Conservation (phyloP, 2,797 vertebrate species). For the Amblyopsis hoosieri region DNA sequence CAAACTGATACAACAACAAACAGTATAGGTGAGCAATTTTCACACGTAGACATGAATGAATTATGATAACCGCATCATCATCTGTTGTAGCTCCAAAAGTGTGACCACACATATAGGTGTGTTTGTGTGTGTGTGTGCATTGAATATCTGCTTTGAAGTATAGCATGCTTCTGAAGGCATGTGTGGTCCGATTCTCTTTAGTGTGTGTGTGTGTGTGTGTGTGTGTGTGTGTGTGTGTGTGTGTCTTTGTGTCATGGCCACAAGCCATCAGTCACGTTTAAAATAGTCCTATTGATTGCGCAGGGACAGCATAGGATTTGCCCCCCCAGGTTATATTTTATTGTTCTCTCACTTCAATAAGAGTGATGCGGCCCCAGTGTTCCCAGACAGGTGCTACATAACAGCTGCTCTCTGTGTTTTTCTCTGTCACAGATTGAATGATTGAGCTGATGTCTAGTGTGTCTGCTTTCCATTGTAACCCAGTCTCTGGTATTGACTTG, state of each 20-base stretch:
- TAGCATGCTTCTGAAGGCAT: not conserved
- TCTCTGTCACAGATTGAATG: constrained; percentile 65
- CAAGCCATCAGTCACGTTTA: constrained; percentile 54
- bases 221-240: constrained; percentile 4
- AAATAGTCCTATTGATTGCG: constrained; percentile 75
- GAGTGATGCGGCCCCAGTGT: constrained; percentile 60
- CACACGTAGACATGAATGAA: too few species aligned
- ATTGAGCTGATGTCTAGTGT: constrained; percentile 59
- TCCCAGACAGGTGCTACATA: constrained; percentile 65
- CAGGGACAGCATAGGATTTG: constrained; percentile 50
- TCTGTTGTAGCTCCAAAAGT: not conserved
- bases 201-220: constrained; percentile 12
- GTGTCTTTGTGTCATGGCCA: constrained; percentile 1
- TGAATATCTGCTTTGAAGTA: not conserved
- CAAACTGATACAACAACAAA: too few species aligned
- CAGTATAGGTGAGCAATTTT: too few species aligned
- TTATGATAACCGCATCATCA: too few species aligned
- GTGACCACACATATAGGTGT: not conserved
- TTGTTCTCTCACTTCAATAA: constrained; percentile 74
- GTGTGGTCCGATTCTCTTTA: not conserved
- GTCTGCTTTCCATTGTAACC: constrained; percentile 60
- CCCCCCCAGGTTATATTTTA: constrained; percentile 69
- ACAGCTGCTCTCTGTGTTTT: constrained; percentile 55
- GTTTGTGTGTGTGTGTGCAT: not conserved
- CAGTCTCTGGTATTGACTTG: constrained; percentile 62